phyloP scores from a whole-genome alignment of 2,113 vertebrate species.

The Carassius gibelio region DNA sequence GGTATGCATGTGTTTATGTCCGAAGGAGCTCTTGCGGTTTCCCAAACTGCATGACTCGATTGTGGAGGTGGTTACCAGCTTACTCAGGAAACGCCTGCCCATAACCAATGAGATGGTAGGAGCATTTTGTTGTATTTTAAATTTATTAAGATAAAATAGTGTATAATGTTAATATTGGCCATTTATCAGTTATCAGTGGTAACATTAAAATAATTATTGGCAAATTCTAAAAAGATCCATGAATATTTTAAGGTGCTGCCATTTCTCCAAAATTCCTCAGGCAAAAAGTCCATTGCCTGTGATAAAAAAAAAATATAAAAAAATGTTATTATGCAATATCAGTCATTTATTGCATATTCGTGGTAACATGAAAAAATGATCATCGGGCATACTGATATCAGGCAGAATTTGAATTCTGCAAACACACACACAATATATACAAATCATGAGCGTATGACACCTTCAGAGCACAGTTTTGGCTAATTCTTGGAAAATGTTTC shows the following conservation, averaged over 20 bases:
- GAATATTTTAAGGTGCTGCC: neutral
- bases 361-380: neutral
- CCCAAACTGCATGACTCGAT: conserved; percentile 83
- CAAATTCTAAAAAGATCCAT: neutral
- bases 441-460: neutral
- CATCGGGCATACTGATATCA: neutral
- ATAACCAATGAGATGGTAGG: conserved; percentile 84
- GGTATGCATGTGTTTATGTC: conserved; percentile 13
- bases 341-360: neutral
- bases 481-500: neutral
- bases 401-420: neutral
- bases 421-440: neutral
- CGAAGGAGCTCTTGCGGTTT: conserved; percentile 81
- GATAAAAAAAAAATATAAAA: too few relatives aligned
- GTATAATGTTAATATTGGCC: neutral
- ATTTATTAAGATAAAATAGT: too few relatives aligned
- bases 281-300: neutral
- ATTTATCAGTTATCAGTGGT: neutral
- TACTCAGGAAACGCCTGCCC: conserved; percentile 80
- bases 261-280: neutral
- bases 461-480: neutral
- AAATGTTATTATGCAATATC: neutral
- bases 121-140: neutral
- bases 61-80: conserved; percentile 81
- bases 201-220: neutral